These are phyloP conservation scores for Gopherus evgoodei DNA, from an alignment of 2,113 vertebrate genomes.

Conservation along the genomic window DNA sequence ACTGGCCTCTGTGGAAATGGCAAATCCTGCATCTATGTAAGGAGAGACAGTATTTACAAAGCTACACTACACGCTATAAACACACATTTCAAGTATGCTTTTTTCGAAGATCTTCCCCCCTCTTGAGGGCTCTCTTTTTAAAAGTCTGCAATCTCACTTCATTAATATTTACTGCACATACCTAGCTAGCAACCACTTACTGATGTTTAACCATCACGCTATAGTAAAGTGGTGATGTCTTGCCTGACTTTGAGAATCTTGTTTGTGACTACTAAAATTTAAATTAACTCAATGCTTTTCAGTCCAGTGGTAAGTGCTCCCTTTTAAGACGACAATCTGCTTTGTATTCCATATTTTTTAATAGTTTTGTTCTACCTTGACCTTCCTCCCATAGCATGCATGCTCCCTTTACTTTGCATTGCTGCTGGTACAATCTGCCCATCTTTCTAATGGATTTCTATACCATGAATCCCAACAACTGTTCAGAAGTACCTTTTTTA, in stretches of 20 bases:
- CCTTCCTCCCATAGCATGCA: fast-evolving
- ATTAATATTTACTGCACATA: background rate
- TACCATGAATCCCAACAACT: background rate
- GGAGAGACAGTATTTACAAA: background rate
- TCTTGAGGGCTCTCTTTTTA: too few species aligned
- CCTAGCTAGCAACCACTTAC: background rate
- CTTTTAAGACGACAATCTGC: constrained; percentile 9
- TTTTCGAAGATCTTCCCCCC: background rate
- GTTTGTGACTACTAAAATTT: constrained; percentile 19
- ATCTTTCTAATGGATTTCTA: background rate
- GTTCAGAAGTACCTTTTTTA: background rate
- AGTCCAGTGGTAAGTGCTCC: background rate
- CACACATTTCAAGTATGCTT: background rate
- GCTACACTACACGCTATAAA: background rate
- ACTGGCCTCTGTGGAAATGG: background rate
- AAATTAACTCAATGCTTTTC: constrained; percentile 21
- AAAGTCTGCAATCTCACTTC: constrained; percentile 31
- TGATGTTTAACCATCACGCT: background rate
- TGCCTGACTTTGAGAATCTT: background rate
- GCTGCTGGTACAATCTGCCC: fast-evolving
- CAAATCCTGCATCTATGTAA: fast-evolving
- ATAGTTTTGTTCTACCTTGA: background rate
- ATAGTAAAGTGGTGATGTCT: background rate
- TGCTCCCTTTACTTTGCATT: background rate
- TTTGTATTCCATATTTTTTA: background rate